Percentiles rank a stretch among this genome's conserved stretches.
phyloP scores from a whole-genome alignment of 2,797 vertebrate genomes.

The Leptoclinus maculatus region DNA sequence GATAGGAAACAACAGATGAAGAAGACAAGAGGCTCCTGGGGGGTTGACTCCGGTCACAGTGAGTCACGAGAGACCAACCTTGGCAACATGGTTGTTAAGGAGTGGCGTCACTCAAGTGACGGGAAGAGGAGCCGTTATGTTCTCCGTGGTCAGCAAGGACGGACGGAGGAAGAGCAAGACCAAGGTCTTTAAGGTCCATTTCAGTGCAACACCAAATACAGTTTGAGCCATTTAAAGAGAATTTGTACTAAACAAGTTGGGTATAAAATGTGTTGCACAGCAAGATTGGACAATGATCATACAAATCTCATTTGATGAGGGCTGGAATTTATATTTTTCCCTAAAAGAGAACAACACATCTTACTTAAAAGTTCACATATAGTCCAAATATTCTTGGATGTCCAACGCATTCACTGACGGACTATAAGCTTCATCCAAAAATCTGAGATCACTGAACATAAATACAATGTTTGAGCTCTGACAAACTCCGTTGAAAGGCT shows the following conservation, averaged over 20 bases:
- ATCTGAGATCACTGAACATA: conserved; percentile 42
- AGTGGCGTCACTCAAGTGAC: conserved; percentile 31
- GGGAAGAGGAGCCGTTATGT: conserved; percentile 46
- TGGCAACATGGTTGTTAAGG: not conserved
- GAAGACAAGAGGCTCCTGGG: conserved; percentile 12
- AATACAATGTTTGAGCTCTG: conserved; percentile 43
- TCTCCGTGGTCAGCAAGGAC: conserved; percentile 37
- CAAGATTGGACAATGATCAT: not conserved
- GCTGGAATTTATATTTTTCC: no score
- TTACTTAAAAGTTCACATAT: no score
- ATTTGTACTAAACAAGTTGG: not conserved
- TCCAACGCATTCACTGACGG: conserved; percentile 17
- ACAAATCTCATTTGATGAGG: not conserved
- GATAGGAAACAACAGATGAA: conserved; percentile 20
- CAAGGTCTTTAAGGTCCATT: conserved; percentile 19
- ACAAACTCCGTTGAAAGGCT: conserved; percentile 26
- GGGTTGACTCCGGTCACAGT: conserved; percentile 22
- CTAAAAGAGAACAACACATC: no score
- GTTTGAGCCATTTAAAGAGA: not conserved
- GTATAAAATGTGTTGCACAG: not conserved
- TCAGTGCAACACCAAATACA: not conserved
- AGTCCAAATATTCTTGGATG: no score
- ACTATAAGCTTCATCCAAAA: conserved; percentile 22
- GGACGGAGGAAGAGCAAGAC: not conserved
- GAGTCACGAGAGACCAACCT: conserved; percentile 29